Conservation (phyloP, 2,888 invertebrate genomes). For the Caenorhabditis uteleia region DNA sequence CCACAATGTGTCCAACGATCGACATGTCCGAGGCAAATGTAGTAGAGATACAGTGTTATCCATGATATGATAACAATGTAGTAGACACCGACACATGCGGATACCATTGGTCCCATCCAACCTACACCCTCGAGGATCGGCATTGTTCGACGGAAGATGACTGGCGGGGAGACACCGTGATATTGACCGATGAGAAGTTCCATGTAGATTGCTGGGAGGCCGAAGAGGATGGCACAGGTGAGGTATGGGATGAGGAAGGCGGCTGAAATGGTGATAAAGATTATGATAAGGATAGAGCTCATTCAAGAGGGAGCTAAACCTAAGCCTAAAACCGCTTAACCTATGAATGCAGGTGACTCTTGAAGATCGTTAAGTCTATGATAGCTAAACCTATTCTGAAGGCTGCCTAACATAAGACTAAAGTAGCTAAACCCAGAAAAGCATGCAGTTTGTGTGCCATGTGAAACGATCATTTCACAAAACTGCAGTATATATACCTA, state of each 20-base stretch:
- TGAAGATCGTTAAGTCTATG: too few relatives aligned
- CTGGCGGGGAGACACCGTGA: slow-evolving; percentile 11
- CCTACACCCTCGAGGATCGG: slow-evolving; percentile 75
- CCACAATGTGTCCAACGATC: slow-evolving; percentile 17
- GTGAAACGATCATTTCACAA: too few relatives aligned
- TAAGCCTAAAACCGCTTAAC: too few relatives aligned
- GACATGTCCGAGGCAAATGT: slow-evolving; percentile 9
- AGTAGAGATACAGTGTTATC: slow-evolving; percentile 50
- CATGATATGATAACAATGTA: slow-evolving; percentile 64
- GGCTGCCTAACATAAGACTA: too few relatives aligned
- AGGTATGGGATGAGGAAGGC: slow-evolving; percentile 70
- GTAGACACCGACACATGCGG: slow-evolving; percentile 75
- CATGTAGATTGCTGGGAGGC: slow-evolving; percentile 68
- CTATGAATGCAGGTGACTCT: too few relatives aligned
- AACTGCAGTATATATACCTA: too few relatives aligned
- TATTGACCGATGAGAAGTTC: slow-evolving; percentile 69
- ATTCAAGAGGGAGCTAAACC: too few relatives aligned
- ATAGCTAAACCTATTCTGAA: too few relatives aligned
- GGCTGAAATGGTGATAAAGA: too few relatives aligned
- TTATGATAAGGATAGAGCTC: too few relatives aligned
- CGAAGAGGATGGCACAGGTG: slow-evolving; percentile 67
- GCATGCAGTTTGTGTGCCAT: too few relatives aligned
- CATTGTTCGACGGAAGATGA: slow-evolving; percentile 12
- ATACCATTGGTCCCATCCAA: slow-evolving; percentile 88
- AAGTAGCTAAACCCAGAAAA: too few relatives aligned